Base-by-base conservation (phyloP, 2,113 vertebrate genomes). In the Mus spicilegus region DNA sequence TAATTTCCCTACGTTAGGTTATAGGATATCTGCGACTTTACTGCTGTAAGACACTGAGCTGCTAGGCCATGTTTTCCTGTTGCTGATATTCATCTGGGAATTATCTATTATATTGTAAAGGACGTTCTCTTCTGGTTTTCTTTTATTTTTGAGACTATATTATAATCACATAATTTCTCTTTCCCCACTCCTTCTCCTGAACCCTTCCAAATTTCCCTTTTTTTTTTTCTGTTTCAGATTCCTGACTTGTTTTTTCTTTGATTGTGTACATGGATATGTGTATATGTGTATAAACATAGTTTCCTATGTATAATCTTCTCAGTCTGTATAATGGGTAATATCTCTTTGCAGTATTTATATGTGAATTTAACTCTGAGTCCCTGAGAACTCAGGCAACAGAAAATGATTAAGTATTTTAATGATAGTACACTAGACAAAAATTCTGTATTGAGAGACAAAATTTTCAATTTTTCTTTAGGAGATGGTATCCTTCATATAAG, bases 331-430 rank as follows among this genome's bases (percentile, higher is more conserved):
- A 46, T 76, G 39, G 73, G 39, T 26, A 14, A 26, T 46, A 10
- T 46, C 6, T 42, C 3, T 16, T 84, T 95, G 70, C 65, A 51
- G 17, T 80, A 22, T 61, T 75, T 91, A 19, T 94, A 22, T 87
- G 30, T 89, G 7, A 33, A 92, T 36, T 54, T 72, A 88, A 77
- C 28, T 51, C 1, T 73, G 82, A 73, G 36, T 61, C 16, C 7
- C 36, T 36, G 7, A 80, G 58, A 42, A 84, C 4, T 42, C 22
- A 63, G 8, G 6, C 65, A 88, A 72, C 39, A 56, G 70, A 46
- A 96, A 88, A 49, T 39, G 22, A 56, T 28, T 39, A 28, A 75
- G 63, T 95, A 54, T 78, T 70, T 91, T 73, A 91, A 65, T 46
- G 30, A 54, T 10, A 90, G 46, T 39, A 17, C 1, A 2, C 78